Percentiles rank a stretch among this genome's conserved stretches.
Evolutionary conservation across 2,797 vertebrate genomes (phyloP).

Genomic region (Clarias platycephalus): DNA sequence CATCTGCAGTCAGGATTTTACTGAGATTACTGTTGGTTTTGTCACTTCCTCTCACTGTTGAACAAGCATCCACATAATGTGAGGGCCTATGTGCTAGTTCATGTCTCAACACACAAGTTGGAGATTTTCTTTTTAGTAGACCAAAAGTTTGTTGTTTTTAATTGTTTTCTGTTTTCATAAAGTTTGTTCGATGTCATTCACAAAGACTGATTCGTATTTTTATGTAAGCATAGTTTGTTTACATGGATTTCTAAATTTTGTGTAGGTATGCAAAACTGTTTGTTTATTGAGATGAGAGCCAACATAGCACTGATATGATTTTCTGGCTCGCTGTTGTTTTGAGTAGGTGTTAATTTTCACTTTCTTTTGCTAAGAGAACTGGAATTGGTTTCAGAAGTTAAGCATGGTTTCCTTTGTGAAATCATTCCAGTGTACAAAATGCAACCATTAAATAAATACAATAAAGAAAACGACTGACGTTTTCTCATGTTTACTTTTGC

Average conservation of each 20-base stretch:
- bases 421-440: background rate
- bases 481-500: background rate
- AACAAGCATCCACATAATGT: conserved; percentile 3
- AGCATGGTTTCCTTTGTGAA: background rate
- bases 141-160: background rate
- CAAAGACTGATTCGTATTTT: background rate
- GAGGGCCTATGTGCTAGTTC: background rate
- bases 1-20: conserved; percentile 9
- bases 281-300: background rate
- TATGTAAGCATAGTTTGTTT: background rate
- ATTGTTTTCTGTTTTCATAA: background rate
- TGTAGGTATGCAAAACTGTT: background rate
- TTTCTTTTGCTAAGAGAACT: background rate
- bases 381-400: background rate
- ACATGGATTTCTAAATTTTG: background rate
- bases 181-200: background rate
- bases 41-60: conserved; percentile 10
- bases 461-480: background rate
- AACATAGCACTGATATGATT: background rate
- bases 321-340: background rate
- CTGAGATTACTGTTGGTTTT: conserved; percentile 22
- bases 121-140: background rate
- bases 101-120: background rate
- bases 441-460: background rate
- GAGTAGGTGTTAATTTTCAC: conserved; percentile 13